Percentiles rank a stretch among this genome's conserved stretches.
These are phyloP conservation scores for Seriola rivoliana DNA, from an alignment of 2,113 vertebrate genomes.

Conservation along the genomic window DNA sequence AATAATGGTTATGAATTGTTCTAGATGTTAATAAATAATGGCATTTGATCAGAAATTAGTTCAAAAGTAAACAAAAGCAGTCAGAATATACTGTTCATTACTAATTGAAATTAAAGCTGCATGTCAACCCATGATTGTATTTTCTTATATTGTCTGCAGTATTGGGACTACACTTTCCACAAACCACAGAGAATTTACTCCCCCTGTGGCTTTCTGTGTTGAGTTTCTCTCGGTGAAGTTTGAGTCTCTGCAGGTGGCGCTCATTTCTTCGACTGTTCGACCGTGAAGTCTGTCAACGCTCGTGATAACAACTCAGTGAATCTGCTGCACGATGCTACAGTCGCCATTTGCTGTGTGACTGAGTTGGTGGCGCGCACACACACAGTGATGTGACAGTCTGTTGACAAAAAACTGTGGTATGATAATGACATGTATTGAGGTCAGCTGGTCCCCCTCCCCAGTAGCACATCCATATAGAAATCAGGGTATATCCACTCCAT, in stretches of 20 bases:
- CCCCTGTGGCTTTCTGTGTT: not conserved
- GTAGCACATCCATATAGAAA: conserved; percentile 54
- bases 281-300: conserved; percentile 29
- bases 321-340: conserved; percentile 39
- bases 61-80: too few relatives aligned
- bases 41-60: too few relatives aligned
- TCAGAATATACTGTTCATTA: too few relatives aligned
- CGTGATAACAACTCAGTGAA: conserved; percentile 27
- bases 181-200: not conserved
- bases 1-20: too few relatives aligned
- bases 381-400: conserved; percentile 50
- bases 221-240: conserved; percentile 11
- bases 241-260: conserved; percentile 16
- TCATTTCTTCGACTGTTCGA: conserved; percentile 18
- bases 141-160: not conserved
- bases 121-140: not conserved
- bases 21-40: too few relatives aligned
- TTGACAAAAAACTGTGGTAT: conserved; percentile 63
- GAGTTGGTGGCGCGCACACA: conserved; percentile 26
- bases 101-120: not conserved
- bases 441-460: conserved; percentile 70
- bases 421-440: conserved; percentile 83
- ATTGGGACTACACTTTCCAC: not conserved
- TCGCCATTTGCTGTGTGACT: conserved; percentile 58
- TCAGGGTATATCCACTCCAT: conserved; percentile 22